phyloP scores from a whole-genome alignment of 1,140 invertebrate species.

The Akabosia matsudoensis region DNA sequence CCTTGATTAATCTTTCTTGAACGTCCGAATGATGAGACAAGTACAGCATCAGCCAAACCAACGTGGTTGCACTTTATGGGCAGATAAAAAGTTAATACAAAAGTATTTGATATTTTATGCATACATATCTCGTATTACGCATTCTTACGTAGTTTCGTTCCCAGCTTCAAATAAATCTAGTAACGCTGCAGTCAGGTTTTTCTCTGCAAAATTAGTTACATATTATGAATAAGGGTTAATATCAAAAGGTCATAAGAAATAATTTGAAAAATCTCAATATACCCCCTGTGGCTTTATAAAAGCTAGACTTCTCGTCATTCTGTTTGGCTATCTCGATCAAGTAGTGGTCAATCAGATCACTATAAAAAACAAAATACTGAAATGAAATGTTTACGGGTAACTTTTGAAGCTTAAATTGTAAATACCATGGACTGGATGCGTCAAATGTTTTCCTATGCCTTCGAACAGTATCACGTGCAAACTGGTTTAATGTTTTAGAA shows the following conservation, averaged over 20 bases:
- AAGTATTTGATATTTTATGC: neutral
- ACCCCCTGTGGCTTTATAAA: constrained; percentile 21
- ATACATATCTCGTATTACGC: neutral
- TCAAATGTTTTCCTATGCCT: neutral
- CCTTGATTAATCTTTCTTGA: constrained; percentile 50
- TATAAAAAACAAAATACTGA: neutral
- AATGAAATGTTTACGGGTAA: neutral
- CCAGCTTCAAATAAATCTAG: constrained; percentile 15
- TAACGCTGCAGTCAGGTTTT: neutral
- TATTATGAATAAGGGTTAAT: neutral
- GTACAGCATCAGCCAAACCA: neutral
- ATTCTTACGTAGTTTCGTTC: neutral
- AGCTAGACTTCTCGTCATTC: constrained; percentile 26
- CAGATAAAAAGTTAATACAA: neutral
- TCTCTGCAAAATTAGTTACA: neutral
- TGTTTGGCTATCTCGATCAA: constrained; percentile 22
- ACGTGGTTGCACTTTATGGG: neutral
- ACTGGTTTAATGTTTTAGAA: neutral
- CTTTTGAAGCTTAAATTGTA: neutral
- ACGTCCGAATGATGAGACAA: constrained; percentile 51
- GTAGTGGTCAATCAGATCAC: constrained; percentile 39
- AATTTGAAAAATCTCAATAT: neutral
- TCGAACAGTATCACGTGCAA: neutral
- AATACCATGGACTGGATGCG: no score
- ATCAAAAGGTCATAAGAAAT: no score